These are phyloP conservation scores for Diglossa brunneiventris DNA, from an alignment of 2,113 vertebrate species.

Conservation along the genomic window DNA sequence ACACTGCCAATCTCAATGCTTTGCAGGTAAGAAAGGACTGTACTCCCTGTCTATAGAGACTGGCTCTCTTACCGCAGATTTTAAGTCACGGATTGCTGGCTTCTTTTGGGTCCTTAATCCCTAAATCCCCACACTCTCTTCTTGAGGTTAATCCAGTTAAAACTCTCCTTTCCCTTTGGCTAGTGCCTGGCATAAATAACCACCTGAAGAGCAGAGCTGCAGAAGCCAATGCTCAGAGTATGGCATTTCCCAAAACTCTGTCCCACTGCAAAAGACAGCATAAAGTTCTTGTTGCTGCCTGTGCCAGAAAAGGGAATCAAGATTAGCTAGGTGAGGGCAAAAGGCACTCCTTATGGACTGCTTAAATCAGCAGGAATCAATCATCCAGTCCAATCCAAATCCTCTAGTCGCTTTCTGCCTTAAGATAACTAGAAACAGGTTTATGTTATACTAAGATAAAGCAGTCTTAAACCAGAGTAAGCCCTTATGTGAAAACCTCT, in stretches of 20 bases:
- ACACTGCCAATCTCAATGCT: neutral
- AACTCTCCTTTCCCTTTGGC: slow-evolving; percentile 37
- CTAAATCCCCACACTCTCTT: slow-evolving; percentile 58
- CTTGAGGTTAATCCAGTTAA: slow-evolving; percentile 68
- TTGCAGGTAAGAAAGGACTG: neutral
- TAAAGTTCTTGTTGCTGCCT: neutral
- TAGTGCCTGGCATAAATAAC: neutral
- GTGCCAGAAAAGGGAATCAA: slow-evolving; percentile 7
- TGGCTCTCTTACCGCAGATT: neutral
- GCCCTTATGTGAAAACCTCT: neutral
- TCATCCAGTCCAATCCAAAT: slow-evolving; percentile 40
- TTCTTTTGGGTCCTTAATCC: slow-evolving; percentile 62
- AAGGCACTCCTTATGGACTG: neutral
- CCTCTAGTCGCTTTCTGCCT: slow-evolving; percentile 21
- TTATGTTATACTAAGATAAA: slow-evolving; percentile 41
- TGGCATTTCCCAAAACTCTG: neutral
- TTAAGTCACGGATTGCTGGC: slow-evolving; percentile 34
- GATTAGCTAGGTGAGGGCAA: slow-evolving; percentile 16
- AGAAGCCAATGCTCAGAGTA: neutral
- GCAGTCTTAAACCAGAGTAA: slow-evolving; percentile 41
- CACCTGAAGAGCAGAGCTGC: slow-evolving; percentile 14
- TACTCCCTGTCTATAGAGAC: neutral
- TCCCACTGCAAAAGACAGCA: neutral
- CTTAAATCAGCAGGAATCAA: slow-evolving; percentile 39
- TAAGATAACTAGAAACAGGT: slow-evolving; percentile 55